Conservation (phyloP, 2,797 vertebrate genomes). For the Fistularia commersonii region DNA sequence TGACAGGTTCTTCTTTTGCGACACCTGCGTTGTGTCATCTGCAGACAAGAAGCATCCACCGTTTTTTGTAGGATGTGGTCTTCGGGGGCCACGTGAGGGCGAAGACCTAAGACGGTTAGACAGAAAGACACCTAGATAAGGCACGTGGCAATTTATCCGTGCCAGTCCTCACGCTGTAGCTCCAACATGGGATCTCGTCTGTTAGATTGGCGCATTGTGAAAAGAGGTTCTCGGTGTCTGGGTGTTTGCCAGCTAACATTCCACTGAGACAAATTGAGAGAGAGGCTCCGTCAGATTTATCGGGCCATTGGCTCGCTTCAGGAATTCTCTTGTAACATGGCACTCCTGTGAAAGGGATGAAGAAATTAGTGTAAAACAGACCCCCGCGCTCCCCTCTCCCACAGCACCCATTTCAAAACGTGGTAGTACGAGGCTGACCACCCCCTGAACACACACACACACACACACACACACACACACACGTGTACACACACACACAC, state of each 20-base stretch:
- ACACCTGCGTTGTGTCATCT: conserved; percentile 73
- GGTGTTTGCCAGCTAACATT: conserved; percentile 80
- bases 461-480: conserved; percentile 12
- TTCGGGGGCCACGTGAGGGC: conserved; percentile 45
- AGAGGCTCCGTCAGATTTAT: conserved; percentile 79
- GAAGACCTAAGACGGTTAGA: conserved; percentile 60
- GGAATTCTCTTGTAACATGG: conserved; percentile 81
- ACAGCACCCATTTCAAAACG: conserved; percentile 47
- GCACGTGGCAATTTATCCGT: conserved; percentile 70
- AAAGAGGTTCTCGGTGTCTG: conserved; percentile 75
- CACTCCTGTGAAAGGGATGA: conserved; percentile 78
- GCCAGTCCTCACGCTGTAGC: conserved; percentile 64
- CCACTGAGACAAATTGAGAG: conserved; percentile 77
- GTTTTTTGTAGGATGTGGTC: conserved; percentile 61
- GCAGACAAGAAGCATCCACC: conserved; percentile 59
- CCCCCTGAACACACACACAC: conserved; percentile 2
- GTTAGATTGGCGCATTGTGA: conserved; percentile 73
- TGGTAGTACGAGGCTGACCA: conserved; percentile 19
- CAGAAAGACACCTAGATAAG: conserved; percentile 72
- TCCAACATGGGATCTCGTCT: conserved; percentile 72
- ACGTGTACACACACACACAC: background rate
- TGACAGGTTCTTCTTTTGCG: conserved; percentile 58
- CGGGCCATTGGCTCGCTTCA: conserved; percentile 76
- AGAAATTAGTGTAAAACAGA: conserved; percentile 78
- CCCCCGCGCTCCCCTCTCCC: conserved; percentile 33